Evolutionary conservation across 2,113 vertebrate genomes (phyloP).

Genomic region (Tichodroma muraria): DNA sequence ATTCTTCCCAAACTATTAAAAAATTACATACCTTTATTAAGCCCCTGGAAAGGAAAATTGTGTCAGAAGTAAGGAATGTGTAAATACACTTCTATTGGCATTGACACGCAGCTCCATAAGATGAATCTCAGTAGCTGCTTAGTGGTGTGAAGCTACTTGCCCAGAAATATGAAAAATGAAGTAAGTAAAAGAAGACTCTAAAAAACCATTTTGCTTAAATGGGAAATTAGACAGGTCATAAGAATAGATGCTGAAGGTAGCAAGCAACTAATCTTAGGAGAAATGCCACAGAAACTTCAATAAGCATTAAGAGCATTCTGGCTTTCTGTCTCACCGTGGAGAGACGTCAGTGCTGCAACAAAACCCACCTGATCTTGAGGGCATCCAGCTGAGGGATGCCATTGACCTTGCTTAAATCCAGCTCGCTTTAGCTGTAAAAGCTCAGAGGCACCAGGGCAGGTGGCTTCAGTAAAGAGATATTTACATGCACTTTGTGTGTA

Average conservation of each 20-base stretch:
- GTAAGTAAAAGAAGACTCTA: not conserved
- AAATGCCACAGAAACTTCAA: not conserved
- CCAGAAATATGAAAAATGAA: not conserved
- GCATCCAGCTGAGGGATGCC: not conserved
- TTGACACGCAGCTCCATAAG: not conserved
- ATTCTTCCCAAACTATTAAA: not conserved
- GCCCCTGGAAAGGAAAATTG: not conserved
- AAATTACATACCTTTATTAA: not conserved
- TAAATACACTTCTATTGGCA: not conserved
- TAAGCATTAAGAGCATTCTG: not conserved
- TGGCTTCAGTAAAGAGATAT: not conserved
- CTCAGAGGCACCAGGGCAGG: not conserved
- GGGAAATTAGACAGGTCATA: not conserved
- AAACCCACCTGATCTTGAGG: not conserved
- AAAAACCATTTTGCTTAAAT: not conserved
- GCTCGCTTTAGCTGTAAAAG: not conserved
- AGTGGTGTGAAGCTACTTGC: not conserved
- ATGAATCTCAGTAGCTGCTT: not conserved
- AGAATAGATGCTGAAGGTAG: not conserved
- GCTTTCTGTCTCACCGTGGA: not conserved
- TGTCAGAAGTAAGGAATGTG: not conserved
- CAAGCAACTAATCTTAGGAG: not conserved
- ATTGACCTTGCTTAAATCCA: not conserved
- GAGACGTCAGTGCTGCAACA: not conserved
- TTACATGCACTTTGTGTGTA: not conserved